Evolutionary conservation across 92 coral and sea anemone species (phyloP).

Genomic region (Umimayanthus chanpuru): DNA sequence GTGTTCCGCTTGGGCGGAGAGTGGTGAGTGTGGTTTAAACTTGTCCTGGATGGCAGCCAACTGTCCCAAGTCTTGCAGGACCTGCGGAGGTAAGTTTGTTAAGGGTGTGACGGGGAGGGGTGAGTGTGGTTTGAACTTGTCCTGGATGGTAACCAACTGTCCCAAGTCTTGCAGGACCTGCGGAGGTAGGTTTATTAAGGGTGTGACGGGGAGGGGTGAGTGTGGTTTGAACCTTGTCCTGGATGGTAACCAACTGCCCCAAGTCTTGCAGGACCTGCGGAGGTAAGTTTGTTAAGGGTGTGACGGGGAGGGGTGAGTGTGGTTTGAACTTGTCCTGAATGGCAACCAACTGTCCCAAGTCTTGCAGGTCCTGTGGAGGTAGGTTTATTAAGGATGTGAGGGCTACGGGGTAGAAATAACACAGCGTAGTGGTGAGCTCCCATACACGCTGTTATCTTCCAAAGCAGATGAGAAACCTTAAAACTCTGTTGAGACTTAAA

Average conservation of each 20-base stretch:
- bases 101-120: constrained; percentile 42
- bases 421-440: too few species aligned
- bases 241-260: constrained; percentile 84
- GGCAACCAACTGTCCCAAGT: constrained; percentile 80
- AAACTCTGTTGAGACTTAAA: too few species aligned
- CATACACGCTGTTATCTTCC: too few species aligned
- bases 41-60: constrained; percentile 75
- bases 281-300: constrained; percentile 42
- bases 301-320: constrained; percentile 21
- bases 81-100: constrained; percentile 69
- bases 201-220: not conserved
- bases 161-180: constrained; percentile 85
- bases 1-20: constrained; percentile 64
- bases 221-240: constrained; percentile 64
- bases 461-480: too few species aligned
- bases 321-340: constrained; percentile 70
- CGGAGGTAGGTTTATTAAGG: constrained; percentile 55
- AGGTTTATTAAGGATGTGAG: not conserved
- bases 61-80: constrained; percentile 84
- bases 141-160: constrained; percentile 82
- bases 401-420: too few species aligned
- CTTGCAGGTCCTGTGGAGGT: constrained; percentile 86
- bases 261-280: constrained; percentile 86
- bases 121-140: constrained; percentile 67
- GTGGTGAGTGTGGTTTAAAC: constrained; percentile 77